phyloP scores from a whole-genome alignment of 64 coral and sea anemone species.

The Hydrozoanthus tunicans region DNA sequence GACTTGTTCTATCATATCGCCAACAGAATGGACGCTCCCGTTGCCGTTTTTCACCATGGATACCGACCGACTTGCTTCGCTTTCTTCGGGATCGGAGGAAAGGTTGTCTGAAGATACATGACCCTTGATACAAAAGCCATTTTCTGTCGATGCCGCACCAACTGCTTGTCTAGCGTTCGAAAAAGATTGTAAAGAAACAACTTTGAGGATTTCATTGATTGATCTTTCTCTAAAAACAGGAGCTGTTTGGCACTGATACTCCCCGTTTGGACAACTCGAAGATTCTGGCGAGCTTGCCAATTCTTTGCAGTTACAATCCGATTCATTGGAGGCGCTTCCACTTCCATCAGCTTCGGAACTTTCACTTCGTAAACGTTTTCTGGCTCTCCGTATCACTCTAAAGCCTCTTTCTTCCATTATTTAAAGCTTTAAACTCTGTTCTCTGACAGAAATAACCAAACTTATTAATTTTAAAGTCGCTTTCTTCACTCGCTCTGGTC shows the following conservation, averaged over 20 bases:
- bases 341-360: constrained; percentile 72
- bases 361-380: constrained; percentile 63
- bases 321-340: constrained; percentile 47
- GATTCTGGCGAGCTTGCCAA: constrained; percentile 7
- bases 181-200: constrained; percentile 90
- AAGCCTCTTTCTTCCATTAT: constrained; percentile 58
- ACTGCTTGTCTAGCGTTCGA: constrained; percentile 67
- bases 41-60: constrained; percentile 1
- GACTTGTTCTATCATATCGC: constrained; percentile 25
- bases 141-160: constrained; percentile 33
- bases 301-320: constrained; percentile 44
- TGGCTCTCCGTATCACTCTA: constrained; percentile 28
- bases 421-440: not conserved
- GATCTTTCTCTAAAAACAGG: constrained; percentile 75
- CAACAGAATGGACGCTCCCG: constrained; percentile 6
- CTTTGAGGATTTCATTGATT: constrained; percentile 90
- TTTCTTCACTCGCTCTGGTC: not conserved
- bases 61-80: constrained; percentile 3
- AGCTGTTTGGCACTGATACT: constrained; percentile 61
- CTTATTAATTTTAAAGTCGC: not conserved
- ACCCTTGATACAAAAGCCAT: constrained; percentile 24
- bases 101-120: constrained; percentile 7
- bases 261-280: constrained; percentile 31
- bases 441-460: too few species aligned
- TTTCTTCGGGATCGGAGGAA: constrained; percentile 2